Base-by-base conservation (phyloP, 2,888 invertebrate species). In the Steinernema hermaphroditum region DNA sequence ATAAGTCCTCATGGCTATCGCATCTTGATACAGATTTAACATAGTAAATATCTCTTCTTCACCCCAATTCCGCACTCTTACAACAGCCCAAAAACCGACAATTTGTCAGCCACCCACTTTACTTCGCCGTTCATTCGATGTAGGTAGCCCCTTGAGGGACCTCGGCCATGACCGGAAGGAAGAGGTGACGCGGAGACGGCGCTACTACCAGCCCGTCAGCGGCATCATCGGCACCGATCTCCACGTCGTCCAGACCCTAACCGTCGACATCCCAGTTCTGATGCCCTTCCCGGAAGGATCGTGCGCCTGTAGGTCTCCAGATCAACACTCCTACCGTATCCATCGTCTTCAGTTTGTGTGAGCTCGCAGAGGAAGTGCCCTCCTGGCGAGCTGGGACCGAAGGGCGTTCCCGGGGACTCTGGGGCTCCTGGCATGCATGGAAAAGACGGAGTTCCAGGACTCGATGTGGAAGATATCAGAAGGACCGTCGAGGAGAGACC, bases 131-230 rank as follows among this genome's bases (percentile, higher is more conserved):
- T n/a, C n/a, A n/a, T n/a, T n/a, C 14, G 16, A 62, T 32, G 62
- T 62, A 32, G 27, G 29, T 29, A 62, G 6, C n/a, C n/a, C n/a
- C n/a, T 6, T 62, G 62, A 6, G 19, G 2, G 27, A 32, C 2
- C 27, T 62, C 1, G n/a, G 4, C 16, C 1, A 22, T 9, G 29
- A 22, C 6, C 27, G 34, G 29, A 8, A 19, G 16, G 32, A 62
- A 4, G 62, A 24, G 2, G 62, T 62, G 16, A 32, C 62, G 29
- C 27, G 62, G 34, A 29, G 62, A 14, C 62, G 62, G 62, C 62
- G 62, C 14, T 62, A 32, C 62, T 62, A 62, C 32, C 62, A 62
- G 32, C 62, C 62, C 32, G 29, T n/a, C 34, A 62, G 32, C 34
- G 62, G 62, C 12, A 62, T 62, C 32, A 2, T 62, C 16, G 32